Percentiles rank a stretch among this genome's conserved stretches.
Evolutionary conservation across 2,797 vertebrate genomes (phyloP).

Genomic region (Buceros bicornis): DNA sequence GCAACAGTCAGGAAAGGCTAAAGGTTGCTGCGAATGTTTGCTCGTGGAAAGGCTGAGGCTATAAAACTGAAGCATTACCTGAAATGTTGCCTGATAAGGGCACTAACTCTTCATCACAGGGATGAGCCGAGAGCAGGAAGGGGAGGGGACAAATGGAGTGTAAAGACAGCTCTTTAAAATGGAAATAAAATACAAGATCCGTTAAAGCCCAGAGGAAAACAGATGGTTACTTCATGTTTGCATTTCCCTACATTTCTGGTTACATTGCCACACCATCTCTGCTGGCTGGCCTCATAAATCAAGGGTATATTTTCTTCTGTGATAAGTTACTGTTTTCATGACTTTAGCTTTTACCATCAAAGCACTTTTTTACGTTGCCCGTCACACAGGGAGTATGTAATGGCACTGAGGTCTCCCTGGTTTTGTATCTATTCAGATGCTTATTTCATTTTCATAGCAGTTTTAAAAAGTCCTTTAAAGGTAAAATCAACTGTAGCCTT

Average conservation of each 20-base stretch:
- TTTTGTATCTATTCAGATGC: not conserved
- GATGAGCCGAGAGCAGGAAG: conserved; percentile 56
- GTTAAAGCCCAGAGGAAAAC: conserved; percentile 25
- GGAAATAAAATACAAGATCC: conserved; percentile 26
- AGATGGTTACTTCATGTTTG: conserved; percentile 44
- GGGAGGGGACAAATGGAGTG: not conserved
- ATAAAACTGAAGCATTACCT: conserved; percentile 76
- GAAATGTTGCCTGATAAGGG: conserved; percentile 75
- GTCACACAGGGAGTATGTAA: not conserved
- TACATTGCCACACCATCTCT: not conserved
- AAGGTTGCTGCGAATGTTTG: conserved; percentile 82
- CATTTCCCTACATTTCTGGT: conserved; percentile 2
- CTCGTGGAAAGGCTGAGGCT: conserved; percentile 73
- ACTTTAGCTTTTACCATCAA: not conserved
- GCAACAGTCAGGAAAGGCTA: conserved; percentile 71
- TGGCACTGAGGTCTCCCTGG: not conserved
- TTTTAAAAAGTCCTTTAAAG: not conserved
- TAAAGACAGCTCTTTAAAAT: conserved; percentile 38
- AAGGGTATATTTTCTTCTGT: not conserved
- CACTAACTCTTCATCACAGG: conserved; percentile 38
- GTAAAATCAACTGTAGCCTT: not conserved
- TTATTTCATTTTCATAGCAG: not conserved
- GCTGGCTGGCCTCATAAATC: not conserved
- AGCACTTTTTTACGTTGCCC: not conserved
- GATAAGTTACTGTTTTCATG: not conserved